Percentiles rank a stretch among this genome's conserved stretches.
These are phyloP conservation scores for Enteromius paludinosus DNA, from an alignment of 2,797 vertebrate genomes.

Conservation along the genomic window DNA sequence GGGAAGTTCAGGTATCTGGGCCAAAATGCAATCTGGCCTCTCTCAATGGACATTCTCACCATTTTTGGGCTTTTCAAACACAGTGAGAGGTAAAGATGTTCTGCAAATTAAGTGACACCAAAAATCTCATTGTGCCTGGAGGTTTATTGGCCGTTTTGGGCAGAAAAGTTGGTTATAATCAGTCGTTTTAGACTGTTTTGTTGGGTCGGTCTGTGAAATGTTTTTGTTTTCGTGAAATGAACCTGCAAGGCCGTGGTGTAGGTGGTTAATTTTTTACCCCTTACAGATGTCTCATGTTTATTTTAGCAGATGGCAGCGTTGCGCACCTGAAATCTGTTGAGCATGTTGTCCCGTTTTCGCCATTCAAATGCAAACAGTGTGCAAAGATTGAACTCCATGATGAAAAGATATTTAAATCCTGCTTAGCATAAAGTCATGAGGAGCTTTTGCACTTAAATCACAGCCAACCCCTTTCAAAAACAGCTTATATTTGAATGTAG, in stretches of 20 bases:
- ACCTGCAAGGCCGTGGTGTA: background rate
- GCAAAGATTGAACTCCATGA: background rate
- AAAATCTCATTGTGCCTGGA: constrained; percentile 8
- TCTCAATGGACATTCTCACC: constrained; percentile 32
- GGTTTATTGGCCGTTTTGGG: background rate
- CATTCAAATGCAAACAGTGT: constrained; percentile 2
- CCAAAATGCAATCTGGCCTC: constrained; percentile 17
- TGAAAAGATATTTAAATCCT: background rate
- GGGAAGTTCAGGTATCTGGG: constrained; percentile 21
- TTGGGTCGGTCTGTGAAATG: background rate
- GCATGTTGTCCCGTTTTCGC: background rate
- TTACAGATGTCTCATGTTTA: constrained; percentile 10
- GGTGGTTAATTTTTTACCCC: background rate
- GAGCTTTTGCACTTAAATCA: background rate
- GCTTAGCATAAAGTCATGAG: background rate
- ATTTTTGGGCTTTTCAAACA: constrained; percentile 14
- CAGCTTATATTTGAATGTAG: background rate
- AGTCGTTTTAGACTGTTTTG: constrained; percentile 21
- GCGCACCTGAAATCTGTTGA: background rate
- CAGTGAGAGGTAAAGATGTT: constrained; percentile 22
- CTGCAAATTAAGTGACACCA: constrained; percentile 36
- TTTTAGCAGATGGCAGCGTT: constrained; percentile 3
- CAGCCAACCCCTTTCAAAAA: background rate
- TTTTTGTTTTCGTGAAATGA: constrained; percentile 10
- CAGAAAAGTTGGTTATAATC: background rate